Base-by-base conservation (phyloP, 2,888 invertebrate genomes). In the Ochropleura plecta region DNA sequence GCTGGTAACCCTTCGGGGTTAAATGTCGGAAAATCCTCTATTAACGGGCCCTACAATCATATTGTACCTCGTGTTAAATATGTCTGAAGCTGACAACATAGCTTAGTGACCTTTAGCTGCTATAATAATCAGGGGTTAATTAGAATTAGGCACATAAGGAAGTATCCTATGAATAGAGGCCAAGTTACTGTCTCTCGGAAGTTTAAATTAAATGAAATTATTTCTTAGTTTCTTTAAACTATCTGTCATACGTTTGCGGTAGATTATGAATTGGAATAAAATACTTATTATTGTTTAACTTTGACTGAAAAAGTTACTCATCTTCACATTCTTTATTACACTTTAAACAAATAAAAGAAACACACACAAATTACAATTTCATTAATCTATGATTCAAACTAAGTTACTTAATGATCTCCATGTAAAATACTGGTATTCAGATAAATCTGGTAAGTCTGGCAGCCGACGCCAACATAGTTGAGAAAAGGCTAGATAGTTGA, bases 11-110 rank as follows among this genome's bases (percentile, higher is more conserved):
- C 74, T 73, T 66, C 12, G 30, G 64, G 76, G 71, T 66, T 63
- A 74, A 80, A 80, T 53, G 66, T 72, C 71, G 70, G 80, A 70
- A 85, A 78, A 81, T 76, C 80, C 80, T 65, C 68, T 69, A 77
- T 65, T 75, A 86, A 77, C 64, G 40, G 60, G 73, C 70, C 60
- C 71, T 69, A 79, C 78, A 78, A 82, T 82, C 78, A 79, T 78
- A 72, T 77, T 76, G 44, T 69, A 60, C 30, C 57, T 30, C 30
- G 12, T 51, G 9, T 73, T 60, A 84, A 86, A 70, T 84, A 70
- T 81, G 64, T 75, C 59, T 69, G 10, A 51, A 48, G 55, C 42
- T 70, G 76, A 65, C 69, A 66, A 72, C 67, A 55, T 69, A 67
- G 71, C 49, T 86, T 74, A 63, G 67, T 55, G 74, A 64, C 63